Evolutionary conservation across 2,113 vertebrate genomes (phyloP).

Genomic region (Colossoma macropomum): DNA sequence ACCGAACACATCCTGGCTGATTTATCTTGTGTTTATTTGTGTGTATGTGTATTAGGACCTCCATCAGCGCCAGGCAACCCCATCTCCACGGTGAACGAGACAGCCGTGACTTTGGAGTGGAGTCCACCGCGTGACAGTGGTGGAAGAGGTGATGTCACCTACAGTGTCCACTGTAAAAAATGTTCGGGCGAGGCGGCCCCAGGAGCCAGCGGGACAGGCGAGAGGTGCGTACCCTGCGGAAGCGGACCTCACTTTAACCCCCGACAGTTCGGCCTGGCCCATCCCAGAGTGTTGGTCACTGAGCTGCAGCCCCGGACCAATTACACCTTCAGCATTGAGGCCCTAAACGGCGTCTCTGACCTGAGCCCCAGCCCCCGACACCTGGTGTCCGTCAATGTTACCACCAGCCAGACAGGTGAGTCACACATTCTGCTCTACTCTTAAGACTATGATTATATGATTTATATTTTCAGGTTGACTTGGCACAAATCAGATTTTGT

Average conservation of each 20-base stretch:
- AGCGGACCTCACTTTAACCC: constrained; percentile 91
- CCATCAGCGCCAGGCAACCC: constrained; percentile 93
- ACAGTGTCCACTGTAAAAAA: constrained; percentile 92
- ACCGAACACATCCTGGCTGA: too few species aligned
- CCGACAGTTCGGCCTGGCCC: constrained; percentile 85
- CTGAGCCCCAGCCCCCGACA: constrained; percentile 95
- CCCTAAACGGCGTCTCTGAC: constrained; percentile 92
- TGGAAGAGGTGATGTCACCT: constrained; percentile 89
- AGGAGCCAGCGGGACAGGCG: constrained; percentile 74
- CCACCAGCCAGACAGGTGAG: constrained; percentile 98
- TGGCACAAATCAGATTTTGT: too few species aligned
- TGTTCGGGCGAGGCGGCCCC: constrained; percentile 83
- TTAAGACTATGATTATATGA: neutral
- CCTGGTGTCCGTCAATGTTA: constrained; percentile 94
- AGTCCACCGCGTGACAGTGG: constrained; percentile 90
- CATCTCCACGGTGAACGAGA: constrained; percentile 96
- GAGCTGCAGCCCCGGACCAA: constrained; percentile 92
- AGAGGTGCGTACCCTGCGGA: constrained; percentile 88
- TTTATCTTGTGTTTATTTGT: constrained; percentile 21
- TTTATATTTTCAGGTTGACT: too few species aligned
- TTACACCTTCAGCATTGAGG: constrained; percentile 94
- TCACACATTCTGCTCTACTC: neutral
- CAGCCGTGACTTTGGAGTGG: constrained; percentile 94
- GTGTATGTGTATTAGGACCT: constrained; percentile 78
- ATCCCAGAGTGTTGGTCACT: constrained; percentile 90